Evolutionary conservation across 2,797 vertebrate genomes (phyloP), one percentile per base, ranked within the genome.

Genomic region (Hozukius guyotensis): DNA sequence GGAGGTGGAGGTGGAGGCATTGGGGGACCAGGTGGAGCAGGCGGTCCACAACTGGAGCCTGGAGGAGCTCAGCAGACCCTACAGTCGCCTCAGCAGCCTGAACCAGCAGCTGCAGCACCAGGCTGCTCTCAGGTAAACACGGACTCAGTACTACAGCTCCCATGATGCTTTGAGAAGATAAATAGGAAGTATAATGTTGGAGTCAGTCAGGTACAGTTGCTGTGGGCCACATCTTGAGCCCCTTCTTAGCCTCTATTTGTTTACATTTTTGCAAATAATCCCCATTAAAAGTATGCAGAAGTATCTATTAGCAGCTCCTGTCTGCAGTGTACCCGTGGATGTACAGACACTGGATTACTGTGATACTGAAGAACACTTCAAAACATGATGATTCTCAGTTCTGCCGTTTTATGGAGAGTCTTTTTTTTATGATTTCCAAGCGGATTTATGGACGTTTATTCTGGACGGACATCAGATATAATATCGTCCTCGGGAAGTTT

Each of bases 91-190:
- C 53, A 77, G 77, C 70, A 93, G 83, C 76, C 95, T 93, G 82
- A 90, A 96, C 46, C 94, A 85, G 85, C 90, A 94, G 31, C 52
- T 99, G 27, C 93, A 95, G 85, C 94, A 96, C 27, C 84, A 92
- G 81, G 93, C 96, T 2, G 82, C 87, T 27, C 66, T 89, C 81
- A 95, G 97, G 97, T 57, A 7, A 53, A 32, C 5, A n/a, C 46
- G 4, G 38, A 66, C 25, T 20, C 14, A 9, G 8, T 20, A 52
- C 20, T 52, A 52, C 49, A 20, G 49, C 20, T n/a, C 49, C 8
- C 49, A 52, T 52, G 49, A 52, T 52, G 20, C 49, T 52, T 46
- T 46, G 42, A 46, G 42, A 46, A 46, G 16, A 16, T 52, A 52
- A 52, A 20, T 52, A 52, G 49, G 49, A 52, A 36, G 3, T 36